Evolutionary conservation across 92 coral and sea anemone genomes (phyloP).

Genomic region (Plumapathes pennacea): DNA sequence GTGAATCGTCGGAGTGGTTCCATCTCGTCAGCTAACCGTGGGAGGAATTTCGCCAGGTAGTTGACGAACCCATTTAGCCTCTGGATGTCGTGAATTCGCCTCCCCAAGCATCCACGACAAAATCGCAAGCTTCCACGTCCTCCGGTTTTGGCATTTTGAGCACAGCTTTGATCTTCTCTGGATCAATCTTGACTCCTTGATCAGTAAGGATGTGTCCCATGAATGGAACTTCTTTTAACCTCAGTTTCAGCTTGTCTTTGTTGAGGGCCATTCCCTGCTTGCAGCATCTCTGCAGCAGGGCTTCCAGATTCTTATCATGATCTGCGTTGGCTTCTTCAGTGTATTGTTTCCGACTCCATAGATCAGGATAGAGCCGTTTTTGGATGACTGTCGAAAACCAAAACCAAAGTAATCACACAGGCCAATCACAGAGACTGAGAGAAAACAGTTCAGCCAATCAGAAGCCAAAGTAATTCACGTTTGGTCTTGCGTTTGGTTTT

Average conservation of each 20-base stretch:
- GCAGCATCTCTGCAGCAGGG: constrained; percentile 23
- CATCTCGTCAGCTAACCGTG: constrained; percentile 30
- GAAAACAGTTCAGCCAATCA: too few relatives aligned
- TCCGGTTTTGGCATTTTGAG: constrained; percentile 44
- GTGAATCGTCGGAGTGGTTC: constrained; percentile 34
- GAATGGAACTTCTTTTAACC: constrained; percentile 19
- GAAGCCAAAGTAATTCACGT: too few relatives aligned
- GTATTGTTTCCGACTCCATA: constrained; percentile 37
- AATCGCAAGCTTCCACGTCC: constrained; percentile 42
- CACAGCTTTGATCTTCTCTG: constrained; percentile 46
- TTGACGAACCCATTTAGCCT: constrained; percentile 33
- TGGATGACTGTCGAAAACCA: too few relatives aligned
- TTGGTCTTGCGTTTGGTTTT: too few relatives aligned
- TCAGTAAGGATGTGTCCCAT: constrained; percentile 48
- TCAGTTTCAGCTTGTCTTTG: constrained; percentile 42
- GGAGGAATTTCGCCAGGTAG: constrained; percentile 45
- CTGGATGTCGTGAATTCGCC: too few relatives aligned
- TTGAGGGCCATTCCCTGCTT: constrained; percentile 35
- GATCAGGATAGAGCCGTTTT: too few relatives aligned
- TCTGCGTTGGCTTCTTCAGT: constrained; percentile 17
- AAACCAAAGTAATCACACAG: too few relatives aligned
- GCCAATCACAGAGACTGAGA: too few relatives aligned
- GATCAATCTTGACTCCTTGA: constrained; percentile 33
- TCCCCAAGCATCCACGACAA: too few relatives aligned
- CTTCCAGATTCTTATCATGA: constrained; percentile 32